A percentile compares a stretch with the other conserved stretches of the same genome.
Conservation (phyloP, 2,888 invertebrate species). For the Hypena proboscidalis region DNA sequence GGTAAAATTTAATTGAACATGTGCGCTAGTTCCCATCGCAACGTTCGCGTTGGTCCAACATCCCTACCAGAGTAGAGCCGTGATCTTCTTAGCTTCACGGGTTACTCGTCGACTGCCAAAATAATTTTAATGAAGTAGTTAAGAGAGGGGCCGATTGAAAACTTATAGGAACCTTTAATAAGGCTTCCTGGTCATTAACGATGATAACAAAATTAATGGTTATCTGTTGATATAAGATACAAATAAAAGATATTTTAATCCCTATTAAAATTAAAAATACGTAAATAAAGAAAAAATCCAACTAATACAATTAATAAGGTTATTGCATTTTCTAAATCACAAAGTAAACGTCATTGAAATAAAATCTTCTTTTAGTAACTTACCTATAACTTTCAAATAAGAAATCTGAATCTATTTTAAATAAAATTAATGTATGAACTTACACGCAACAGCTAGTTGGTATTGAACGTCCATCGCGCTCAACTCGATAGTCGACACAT, state of each 20-base stretch:
- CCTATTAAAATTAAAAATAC: too few relatives aligned
- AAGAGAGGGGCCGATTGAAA: constrained; percentile 45
- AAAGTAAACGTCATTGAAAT: background rate
- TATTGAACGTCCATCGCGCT: constrained; percentile 33
- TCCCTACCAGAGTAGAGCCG: constrained; percentile 48
- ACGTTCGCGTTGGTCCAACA: constrained; percentile 25
- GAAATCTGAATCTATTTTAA: background rate
- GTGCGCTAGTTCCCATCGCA: constrained; percentile 58
- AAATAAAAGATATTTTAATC: too few relatives aligned
- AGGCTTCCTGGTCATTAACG: constrained; percentile 14
- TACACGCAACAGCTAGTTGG: constrained; percentile 40
- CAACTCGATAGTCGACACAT: constrained; percentile 43
- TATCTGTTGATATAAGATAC: too few relatives aligned
- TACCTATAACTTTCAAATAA: background rate
- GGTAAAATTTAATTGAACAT: constrained; percentile 69
- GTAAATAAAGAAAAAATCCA: too few relatives aligned
- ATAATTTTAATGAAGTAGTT: constrained; percentile 62
- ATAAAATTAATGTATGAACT: too few relatives aligned
- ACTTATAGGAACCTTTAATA: constrained; percentile 42
- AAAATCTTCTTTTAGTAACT: constrained; percentile 3
- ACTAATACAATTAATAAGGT: too few relatives aligned
- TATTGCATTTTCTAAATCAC: background rate
- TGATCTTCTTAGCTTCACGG: constrained; percentile 44
- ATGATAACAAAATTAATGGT: constrained; percentile 14
- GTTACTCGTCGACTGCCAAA: constrained; percentile 48